A percentile compares a stretch with the other conserved stretches of the same genome.
These are phyloP conservation scores for Opisthograptis luteolata DNA, from an alignment of 2,888 invertebrate genomes.

Conservation along the genomic window DNA sequence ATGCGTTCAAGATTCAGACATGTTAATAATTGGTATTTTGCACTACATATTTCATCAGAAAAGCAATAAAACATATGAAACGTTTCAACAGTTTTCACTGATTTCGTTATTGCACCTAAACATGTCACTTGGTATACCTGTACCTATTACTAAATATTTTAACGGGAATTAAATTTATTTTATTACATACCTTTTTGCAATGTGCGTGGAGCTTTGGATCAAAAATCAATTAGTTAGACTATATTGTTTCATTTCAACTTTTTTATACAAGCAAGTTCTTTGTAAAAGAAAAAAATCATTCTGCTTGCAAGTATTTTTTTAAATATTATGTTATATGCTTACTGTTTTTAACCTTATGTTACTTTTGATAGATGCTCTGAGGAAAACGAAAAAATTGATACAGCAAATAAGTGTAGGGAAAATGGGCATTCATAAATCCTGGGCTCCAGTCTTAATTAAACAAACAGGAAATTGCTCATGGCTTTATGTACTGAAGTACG, in stretches of 20 bases:
- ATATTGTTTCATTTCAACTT: not conserved
- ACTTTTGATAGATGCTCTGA: too few relatives aligned
- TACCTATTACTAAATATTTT: conserved; percentile 4
- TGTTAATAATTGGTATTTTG: too few relatives aligned
- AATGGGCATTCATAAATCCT: too few relatives aligned
- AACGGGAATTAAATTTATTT: not conserved
- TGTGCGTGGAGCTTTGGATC: not conserved
- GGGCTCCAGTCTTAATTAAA: too few relatives aligned
- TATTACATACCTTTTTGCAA: not conserved
- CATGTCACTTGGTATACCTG: conserved; percentile 7
- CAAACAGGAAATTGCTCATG: too few relatives aligned
- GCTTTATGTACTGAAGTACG: too few relatives aligned
- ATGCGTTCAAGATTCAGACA: too few relatives aligned
- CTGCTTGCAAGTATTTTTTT: too few relatives aligned
- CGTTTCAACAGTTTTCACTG: conserved; percentile 9
- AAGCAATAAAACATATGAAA: not conserved
- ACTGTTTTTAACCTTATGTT: too few relatives aligned
- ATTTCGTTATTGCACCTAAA: conserved; percentile 16
- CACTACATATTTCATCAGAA: not conserved
- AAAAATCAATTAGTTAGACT: not conserved
- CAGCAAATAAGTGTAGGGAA: too few relatives aligned
- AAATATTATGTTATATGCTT: too few relatives aligned
- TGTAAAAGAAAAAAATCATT: not conserved
- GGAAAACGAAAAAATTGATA: too few relatives aligned
- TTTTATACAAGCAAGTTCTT: not conserved